phyloP scores from a whole-genome alignment of 2,888 invertebrate genomes.

The Thysanoteuthis rhombus region DNA sequence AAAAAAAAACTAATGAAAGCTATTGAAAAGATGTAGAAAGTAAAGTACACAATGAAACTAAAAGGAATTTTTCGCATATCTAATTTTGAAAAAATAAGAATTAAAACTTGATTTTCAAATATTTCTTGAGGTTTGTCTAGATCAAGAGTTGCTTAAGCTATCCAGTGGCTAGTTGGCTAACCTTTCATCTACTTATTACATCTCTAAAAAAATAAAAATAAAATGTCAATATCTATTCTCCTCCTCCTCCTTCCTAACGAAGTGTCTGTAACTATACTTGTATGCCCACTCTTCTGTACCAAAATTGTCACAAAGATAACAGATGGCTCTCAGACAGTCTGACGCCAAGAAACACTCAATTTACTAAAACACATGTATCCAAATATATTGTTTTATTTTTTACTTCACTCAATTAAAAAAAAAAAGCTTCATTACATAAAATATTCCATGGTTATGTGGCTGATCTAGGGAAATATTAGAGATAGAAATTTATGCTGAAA shows the following conservation, averaged over 20 bases:
- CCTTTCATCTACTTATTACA: not conserved
- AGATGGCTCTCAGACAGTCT: not conserved
- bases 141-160: not conserved
- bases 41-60: not conserved
- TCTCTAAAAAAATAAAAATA: no score
- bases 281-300: not conserved
- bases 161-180: not conserved
- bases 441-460: not conserved
- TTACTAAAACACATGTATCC: not conserved
- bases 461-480: not conserved
- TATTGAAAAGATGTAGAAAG: not conserved
- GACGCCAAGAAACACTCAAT: not conserved
- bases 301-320: not conserved
- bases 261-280: slow-evolving; percentile 1
- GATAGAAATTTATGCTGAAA: not conserved
- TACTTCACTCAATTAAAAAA: not conserved
- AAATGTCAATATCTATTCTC: not conserved
- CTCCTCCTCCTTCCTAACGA: not conserved
- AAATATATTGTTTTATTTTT: not conserved
- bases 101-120: not conserved
- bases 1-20: not conserved
- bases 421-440: not conserved
- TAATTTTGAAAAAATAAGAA: not conserved
- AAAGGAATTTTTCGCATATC: not conserved
- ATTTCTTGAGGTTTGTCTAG: not conserved